These are phyloP conservation scores for Pandemis heparana DNA, from an alignment of 2,888 invertebrate genomes.

Conservation along the genomic window DNA sequence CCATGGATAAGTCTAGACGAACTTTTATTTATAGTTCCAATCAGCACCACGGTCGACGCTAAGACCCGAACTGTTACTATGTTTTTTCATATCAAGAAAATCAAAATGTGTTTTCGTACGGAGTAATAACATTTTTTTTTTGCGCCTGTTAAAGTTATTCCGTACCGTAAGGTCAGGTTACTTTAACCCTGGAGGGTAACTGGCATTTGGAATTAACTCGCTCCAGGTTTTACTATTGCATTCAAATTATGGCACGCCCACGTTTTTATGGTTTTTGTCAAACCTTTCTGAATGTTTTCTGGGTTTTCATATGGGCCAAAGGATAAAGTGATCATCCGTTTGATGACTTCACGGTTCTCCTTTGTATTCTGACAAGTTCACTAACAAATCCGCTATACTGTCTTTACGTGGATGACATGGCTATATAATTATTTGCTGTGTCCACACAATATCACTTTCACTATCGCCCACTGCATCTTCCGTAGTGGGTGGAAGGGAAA, in stretches of 20 bases:
- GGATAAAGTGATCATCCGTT: too few relatives aligned
- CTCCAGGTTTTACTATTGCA: too few relatives aligned
- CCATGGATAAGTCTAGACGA: constrained; percentile 32
- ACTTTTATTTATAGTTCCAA: constrained; percentile 10
- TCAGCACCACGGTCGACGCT: neutral
- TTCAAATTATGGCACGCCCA: too few relatives aligned
- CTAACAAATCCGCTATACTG: neutral
- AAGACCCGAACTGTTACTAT: neutral
- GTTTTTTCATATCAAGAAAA: neutral
- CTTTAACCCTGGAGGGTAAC: too few relatives aligned
- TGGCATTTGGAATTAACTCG: too few relatives aligned
- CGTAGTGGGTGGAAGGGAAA: constrained; percentile 58
- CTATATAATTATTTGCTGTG: constrained; percentile 51
- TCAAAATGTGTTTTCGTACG: neutral
- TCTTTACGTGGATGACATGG: constrained; percentile 25
- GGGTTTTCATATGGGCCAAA: too few relatives aligned
- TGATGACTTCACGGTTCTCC: too few relatives aligned
- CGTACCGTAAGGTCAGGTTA: too few relatives aligned
- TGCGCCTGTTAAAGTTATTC: too few relatives aligned
- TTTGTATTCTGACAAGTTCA: neutral
- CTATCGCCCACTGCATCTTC: constrained; percentile 62
- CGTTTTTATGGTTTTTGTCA: too few relatives aligned
- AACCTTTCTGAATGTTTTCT: too few relatives aligned
- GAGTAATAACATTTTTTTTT: too few relatives aligned
- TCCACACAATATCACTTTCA: constrained; percentile 66